Evolutionary conservation across 2,797 vertebrate genomes (phyloP).

Genomic region (Mallotus villosus): DNA sequence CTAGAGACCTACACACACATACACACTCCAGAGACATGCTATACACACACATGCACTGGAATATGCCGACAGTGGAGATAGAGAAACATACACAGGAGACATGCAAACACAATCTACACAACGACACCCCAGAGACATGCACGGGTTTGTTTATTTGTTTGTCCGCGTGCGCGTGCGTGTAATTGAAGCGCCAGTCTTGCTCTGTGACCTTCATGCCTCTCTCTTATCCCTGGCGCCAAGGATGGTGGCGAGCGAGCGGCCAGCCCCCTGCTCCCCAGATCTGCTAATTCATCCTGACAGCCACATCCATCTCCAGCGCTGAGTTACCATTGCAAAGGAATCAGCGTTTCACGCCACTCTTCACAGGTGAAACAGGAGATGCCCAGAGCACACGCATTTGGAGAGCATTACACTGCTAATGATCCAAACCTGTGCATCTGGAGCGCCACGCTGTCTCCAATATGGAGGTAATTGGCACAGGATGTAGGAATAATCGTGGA

Average conservation of each 20-base stretch:
- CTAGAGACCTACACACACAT: background rate
- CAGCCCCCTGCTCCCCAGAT: conserved; percentile 19
- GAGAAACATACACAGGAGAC: background rate
- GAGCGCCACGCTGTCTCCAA: conserved; percentile 42
- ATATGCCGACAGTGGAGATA: conserved; percentile 10
- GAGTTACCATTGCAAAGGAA: conserved; percentile 36
- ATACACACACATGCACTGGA: background rate
- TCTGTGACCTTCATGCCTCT: conserved; percentile 9
- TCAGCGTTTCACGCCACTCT: conserved; percentile 40
- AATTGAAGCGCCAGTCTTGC: background rate
- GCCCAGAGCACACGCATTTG: conserved; percentile 25
- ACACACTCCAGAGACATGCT: background rate
- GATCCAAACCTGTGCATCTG: conserved; percentile 48
- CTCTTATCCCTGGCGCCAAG: conserved; percentile 16
- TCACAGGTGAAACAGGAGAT: conserved; percentile 45
- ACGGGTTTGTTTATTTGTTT: conserved; percentile 2
- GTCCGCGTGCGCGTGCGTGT: conserved; percentile 3
- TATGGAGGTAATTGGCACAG: conserved; percentile 48
- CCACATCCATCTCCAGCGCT: conserved; percentile 51
- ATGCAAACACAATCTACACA: no score
- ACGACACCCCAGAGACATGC: no score
- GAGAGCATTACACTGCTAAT: conserved; percentile 45
- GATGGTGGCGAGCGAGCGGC: background rate
- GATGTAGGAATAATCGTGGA: conserved; percentile 46
- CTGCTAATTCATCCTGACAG: conserved; percentile 68